Evolutionary conservation across 2,888 invertebrate genomes (phyloP), one percentile per base, ranked within the genome.

Genomic region (Agrochola litura): DNA sequence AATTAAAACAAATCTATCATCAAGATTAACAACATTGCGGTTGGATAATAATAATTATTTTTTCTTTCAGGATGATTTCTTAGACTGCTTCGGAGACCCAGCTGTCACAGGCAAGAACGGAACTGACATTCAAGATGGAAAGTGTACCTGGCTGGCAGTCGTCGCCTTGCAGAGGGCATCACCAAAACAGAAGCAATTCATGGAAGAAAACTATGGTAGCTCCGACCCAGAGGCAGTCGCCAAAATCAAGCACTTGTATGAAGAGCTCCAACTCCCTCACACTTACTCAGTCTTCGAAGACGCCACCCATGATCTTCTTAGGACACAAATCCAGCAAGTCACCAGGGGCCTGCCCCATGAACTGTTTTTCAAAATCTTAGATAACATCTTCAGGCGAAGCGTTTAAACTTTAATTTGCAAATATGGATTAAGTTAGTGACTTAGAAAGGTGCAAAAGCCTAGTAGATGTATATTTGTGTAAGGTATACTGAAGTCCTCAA

Each of bases 101-200:
- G 96, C 97, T 14, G 97, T 98, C 4, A 99, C 98, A 0, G 99
- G 99, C 12, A 99, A 99, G 96, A 96, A 97, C 60, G 99, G 99
- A 54, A 98, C 98, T 0, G 99, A 99, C 92, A 99, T 99, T 88
- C 97, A 98, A 95, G 99, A 99, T 88, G 99, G 99, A 54, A 99
- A 99, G 95, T 99, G 99, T 95, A 98, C 99, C 0, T 99, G 99
- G 99, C 96, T 99, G 54, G 98, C 98, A 2, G 98, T 99, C 1
- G 98, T 98, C 1, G 99, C 99, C 16, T 96, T 99, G 81, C 98
- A 99, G 93, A 97, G 98, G 74, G 98, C 98, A 0, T 97, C 97
- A 66, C 97, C 97, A 0, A 95, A 97, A 8, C 99, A 99, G 91
- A 97, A 97, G 84, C 97, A 97, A 90, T 96, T 98, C 49, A 97